Percentiles rank a stretch among this genome's conserved stretches.
Conservation (phyloP, 1,140 invertebrate species). For the Anastrepha ludens region DNA sequence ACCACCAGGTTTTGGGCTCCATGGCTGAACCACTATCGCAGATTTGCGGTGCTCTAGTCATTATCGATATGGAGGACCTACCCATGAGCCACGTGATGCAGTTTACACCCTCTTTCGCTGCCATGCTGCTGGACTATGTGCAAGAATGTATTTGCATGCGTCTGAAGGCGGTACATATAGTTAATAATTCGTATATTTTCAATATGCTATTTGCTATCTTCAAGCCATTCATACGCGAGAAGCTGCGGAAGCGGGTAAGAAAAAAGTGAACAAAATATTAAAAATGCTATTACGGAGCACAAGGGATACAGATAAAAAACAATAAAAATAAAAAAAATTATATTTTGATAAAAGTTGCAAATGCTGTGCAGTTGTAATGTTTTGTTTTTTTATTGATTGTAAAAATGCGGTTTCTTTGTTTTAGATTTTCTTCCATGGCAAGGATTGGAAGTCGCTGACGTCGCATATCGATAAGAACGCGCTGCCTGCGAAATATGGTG, state of each 20-base stretch:
- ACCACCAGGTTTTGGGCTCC: conserved; percentile 76
- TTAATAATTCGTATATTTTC: conserved; percentile 87
- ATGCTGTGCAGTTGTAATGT: not conserved
- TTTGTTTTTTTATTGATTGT: not conserved
- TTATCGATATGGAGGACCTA: conserved; percentile 83
- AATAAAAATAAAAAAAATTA: not conserved
- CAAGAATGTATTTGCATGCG: conserved; percentile 78
- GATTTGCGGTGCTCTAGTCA: conserved; percentile 79
- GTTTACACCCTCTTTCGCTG: conserved; percentile 82
- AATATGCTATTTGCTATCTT: conserved; percentile 85
- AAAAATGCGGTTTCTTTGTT: not conserved
- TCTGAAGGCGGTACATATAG: conserved; percentile 83
- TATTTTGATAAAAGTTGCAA: not conserved
- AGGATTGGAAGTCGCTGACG: conserved; percentile 80
- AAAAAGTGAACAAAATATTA: not conserved
- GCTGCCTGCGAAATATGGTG: conserved; percentile 83
- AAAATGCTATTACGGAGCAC: not conserved
- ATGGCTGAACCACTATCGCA: conserved; percentile 80
- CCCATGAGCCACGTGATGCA: conserved; percentile 81
- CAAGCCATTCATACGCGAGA: conserved; percentile 84
- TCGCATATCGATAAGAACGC: conserved; percentile 79
- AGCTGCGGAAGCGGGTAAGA: conserved; percentile 78
- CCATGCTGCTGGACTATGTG: conserved; percentile 79
- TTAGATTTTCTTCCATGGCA: conserved; percentile 85
- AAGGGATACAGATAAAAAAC: not conserved